A percentile compares a stretch with the other conserved stretches of the same genome.
These are phyloP conservation scores for Euschistus heros DNA, from an alignment of 1,140 invertebrate species.

Conservation along the genomic window DNA sequence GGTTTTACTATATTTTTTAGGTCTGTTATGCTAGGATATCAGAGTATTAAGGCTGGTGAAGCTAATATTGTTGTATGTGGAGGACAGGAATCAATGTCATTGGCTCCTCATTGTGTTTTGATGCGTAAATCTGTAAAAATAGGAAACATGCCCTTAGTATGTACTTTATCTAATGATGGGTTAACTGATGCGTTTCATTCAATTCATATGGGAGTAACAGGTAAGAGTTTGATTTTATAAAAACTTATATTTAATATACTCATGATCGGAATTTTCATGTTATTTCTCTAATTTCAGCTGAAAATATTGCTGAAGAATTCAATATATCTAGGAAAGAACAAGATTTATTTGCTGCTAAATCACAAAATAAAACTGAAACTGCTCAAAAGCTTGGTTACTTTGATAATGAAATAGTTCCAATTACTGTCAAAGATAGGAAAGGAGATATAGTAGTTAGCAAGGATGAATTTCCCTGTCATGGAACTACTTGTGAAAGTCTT, in stretches of 20 bases:
- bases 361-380: constrained; percentile 55
- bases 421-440: constrained; percentile 43
- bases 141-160: constrained; percentile 51
- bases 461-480: constrained; percentile 59
- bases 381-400: constrained; percentile 58
- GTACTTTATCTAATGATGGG: constrained; percentile 66
- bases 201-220: constrained; percentile 78
- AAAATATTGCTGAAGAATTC: constrained; percentile 66
- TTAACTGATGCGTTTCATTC: constrained; percentile 68
- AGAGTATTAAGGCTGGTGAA: constrained; percentile 60
- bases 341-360: constrained; percentile 58
- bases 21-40: constrained; percentile 54
- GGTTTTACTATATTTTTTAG: constrained; percentile 36
- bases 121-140: constrained; percentile 58
- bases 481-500: constrained; percentile 47
- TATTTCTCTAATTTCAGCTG: constrained; percentile 40
- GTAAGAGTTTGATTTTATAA: constrained; percentile 36
- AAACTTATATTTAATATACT: not conserved
- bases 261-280: not conserved
- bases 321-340: constrained; percentile 59
- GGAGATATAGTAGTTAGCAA: constrained; percentile 37
- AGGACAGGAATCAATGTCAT: constrained; percentile 80
- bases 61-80: constrained; percentile 62
- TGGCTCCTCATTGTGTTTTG: constrained; percentile 57
- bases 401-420: constrained; percentile 56